Percentiles rank a stretch among this genome's conserved stretches.
These are phyloP conservation scores for Lysandra coridon DNA, from an alignment of 2,888 invertebrate species.

Conservation along the genomic window DNA sequence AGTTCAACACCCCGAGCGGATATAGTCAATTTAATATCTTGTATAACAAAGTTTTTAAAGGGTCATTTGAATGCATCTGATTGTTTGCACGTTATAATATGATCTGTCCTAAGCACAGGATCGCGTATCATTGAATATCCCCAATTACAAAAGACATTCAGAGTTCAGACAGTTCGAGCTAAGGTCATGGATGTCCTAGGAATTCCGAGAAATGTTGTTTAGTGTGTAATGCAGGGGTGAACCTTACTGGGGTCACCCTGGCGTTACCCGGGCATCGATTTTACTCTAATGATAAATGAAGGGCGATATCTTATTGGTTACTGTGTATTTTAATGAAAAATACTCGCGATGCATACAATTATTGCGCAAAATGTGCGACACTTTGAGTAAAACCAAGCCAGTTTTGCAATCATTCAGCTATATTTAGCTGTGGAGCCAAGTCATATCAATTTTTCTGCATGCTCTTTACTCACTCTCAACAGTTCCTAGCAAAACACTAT, in stretches of 20 bases:
- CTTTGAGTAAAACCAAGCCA: background rate
- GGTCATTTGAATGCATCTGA: no score
- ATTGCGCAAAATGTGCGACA: background rate
- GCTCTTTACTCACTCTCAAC: no score
- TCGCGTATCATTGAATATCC: no score
- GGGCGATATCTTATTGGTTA: background rate
- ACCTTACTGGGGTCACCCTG: slow-evolving; percentile 7
- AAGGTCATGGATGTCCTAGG: background rate
- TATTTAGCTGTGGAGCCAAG: no score
- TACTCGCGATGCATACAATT: background rate
- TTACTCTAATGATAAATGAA: background rate
- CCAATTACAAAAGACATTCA: background rate
- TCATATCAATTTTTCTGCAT: no score
- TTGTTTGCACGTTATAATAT: no score
- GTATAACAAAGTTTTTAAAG: no score
- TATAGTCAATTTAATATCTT: no score
- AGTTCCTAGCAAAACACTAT: no score
- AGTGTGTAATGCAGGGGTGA: slow-evolving; percentile 1
- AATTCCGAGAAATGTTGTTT: background rate
- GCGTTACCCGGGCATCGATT: background rate
- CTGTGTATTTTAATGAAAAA: background rate
- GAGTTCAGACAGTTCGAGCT: background rate
- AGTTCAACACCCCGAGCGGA: no score
- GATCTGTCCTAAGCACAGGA: background rate
- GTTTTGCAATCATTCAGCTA: no score